phyloP scores from a whole-genome alignment of 1,140 invertebrate genomes.

The Drosophila leontia region DNA sequence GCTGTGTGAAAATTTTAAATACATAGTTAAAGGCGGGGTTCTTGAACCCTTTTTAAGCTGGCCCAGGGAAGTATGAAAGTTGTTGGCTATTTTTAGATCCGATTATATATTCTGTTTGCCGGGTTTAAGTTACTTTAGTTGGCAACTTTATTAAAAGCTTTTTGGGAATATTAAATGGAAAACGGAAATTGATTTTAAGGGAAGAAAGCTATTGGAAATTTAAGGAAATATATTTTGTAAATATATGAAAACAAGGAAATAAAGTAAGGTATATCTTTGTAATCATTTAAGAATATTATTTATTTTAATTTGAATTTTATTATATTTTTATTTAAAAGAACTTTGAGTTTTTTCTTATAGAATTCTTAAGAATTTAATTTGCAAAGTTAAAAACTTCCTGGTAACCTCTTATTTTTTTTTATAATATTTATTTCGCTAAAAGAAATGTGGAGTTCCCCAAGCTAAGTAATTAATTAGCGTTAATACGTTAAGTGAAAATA shows the following conservation, averaged over 20 bases:
- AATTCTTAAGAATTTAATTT: background rate
- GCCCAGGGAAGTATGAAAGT: background rate
- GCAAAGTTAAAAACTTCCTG: slow-evolving; percentile 6
- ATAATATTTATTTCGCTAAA: background rate
- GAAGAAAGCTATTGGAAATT: background rate
- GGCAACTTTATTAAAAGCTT: slow-evolving; percentile 20
- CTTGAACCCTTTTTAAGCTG: slow-evolving; percentile 8
- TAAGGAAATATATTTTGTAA: background rate
- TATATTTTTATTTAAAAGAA: background rate
- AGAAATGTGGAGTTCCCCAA: background rate
- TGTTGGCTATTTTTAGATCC: slow-evolving; percentile 2
- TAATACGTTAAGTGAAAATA: slow-evolving; percentile 8
- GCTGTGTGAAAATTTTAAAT: background rate
- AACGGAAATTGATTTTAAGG: background rate
- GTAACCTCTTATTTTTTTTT: slow-evolving; percentile 6
- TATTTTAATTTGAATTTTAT: background rate
- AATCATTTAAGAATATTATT: no score
- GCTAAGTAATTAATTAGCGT: slow-evolving; percentile 38
- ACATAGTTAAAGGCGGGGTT: background rate
- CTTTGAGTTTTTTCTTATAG: background rate
- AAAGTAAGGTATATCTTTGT: background rate
- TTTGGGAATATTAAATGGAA: slow-evolving; percentile 6
- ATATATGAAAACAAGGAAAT: no score
- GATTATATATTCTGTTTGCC: slow-evolving; percentile 26
- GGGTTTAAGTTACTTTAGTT: slow-evolving; percentile 2